Conservation (phyloP, 2,113 vertebrate genomes). For the Theristicus caerulescens region DNA sequence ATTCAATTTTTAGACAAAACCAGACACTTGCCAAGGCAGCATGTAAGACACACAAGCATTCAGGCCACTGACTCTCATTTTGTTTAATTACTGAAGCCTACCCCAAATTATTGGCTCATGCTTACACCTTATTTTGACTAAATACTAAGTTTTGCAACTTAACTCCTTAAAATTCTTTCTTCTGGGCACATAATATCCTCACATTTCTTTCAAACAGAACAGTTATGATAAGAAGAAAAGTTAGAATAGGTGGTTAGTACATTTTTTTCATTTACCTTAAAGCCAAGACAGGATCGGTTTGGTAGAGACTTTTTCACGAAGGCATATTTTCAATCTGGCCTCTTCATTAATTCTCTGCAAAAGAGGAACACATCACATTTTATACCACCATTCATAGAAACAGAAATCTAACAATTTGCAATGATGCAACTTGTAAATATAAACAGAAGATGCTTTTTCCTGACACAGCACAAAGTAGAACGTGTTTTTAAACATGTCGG, state of each 20-base stretch:
- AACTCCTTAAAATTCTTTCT: background rate
- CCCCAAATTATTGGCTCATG: background rate
- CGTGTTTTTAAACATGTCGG: background rate
- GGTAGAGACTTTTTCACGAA: background rate
- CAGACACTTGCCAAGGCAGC: background rate
- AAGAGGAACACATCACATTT: constrained; percentile 27
- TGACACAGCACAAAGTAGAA: background rate
- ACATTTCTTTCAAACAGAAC: background rate
- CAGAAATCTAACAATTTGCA: background rate
- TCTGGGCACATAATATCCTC: background rate
- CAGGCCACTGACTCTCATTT: background rate
- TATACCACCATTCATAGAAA: background rate
- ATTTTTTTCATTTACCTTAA: background rate
- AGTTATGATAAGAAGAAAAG: background rate
- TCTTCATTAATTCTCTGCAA: constrained; percentile 2
- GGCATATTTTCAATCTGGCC: background rate
- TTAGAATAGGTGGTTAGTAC: background rate
- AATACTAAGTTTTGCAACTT: background rate
- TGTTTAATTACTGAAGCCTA: background rate
- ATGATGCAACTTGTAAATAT: background rate
- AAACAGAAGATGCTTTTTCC: constrained; percentile 1
- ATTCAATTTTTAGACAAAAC: constrained; percentile 10
- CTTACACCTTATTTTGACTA: background rate
- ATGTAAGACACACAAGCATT: background rate
- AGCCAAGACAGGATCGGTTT: background rate